These are phyloP conservation scores for Camelus dromedarius DNA, from an alignment of 2,113 vertebrate species.

Conservation along the genomic window DNA sequence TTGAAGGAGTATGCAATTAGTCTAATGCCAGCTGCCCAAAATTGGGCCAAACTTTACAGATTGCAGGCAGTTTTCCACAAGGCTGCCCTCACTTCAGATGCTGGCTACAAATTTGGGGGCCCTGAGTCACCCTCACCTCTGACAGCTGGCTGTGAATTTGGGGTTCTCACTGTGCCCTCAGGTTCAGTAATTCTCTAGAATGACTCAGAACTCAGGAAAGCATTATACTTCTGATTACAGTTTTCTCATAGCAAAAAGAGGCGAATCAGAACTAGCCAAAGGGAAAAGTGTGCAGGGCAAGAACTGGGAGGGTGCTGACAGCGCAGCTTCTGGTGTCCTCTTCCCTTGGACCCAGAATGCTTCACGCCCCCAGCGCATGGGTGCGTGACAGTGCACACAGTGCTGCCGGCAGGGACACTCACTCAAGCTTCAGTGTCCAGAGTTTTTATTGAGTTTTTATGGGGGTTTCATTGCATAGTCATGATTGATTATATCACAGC, in stretches of 20 bases:
- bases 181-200: neutral
- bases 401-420: neutral
- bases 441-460: neutral
- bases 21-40: neutral
- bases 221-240: neutral
- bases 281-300: neutral
- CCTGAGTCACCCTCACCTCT: neutral
- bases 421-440: neutral
- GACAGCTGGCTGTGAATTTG: neutral
- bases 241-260: neutral
- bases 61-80: neutral
- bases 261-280: neutral
- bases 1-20: neutral
- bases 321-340: neutral
- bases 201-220: neutral
- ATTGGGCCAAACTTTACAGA: neutral
- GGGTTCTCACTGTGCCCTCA: neutral
- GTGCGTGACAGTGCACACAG: neutral
- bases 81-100: neutral
- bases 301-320: neutral
- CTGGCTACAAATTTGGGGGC: neutral
- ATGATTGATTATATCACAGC: neutral
- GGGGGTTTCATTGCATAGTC: neutral
- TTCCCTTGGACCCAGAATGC: neutral
- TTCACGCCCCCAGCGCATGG: too few relatives aligned